A percentile compares a stretch with the other conserved stretches of the same genome.
phyloP scores from a whole-genome alignment of 2,888 invertebrate genomes.

The Torymus auratus region DNA sequence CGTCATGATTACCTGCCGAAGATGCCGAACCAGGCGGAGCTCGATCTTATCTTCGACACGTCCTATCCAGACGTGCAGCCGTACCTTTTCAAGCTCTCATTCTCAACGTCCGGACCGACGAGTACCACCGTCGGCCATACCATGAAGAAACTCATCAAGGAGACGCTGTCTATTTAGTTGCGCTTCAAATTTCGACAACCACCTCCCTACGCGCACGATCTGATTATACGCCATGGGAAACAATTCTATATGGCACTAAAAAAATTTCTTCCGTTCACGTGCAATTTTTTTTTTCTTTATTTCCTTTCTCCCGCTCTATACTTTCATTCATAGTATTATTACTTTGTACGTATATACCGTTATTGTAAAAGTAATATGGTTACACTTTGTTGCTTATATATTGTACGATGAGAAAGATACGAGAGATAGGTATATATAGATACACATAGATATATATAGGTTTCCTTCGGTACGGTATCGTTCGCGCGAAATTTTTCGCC shows the following conservation, averaged over 20 bases:
- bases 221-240: too few relatives aligned
- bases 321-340: not conserved
- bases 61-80: conserved; percentile 96
- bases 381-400: too few relatives aligned
- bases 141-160: conserved; percentile 92
- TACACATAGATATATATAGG: too few relatives aligned
- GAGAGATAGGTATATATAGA: too few relatives aligned
- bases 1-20: conserved; percentile 97
- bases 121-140: conserved; percentile 91
- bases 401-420: too few relatives aligned
- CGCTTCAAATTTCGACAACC: not conserved
- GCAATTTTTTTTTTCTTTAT: not conserved
- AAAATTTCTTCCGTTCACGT: not conserved
- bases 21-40: conserved; percentile 94
- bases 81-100: conserved; percentile 95
- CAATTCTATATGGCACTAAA: not conserved
- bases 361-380: too few relatives aligned
- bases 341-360: too few relatives aligned
- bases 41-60: conserved; percentile 96
- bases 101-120: conserved; percentile 87
- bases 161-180: conserved; percentile 71
- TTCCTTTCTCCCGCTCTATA: not conserved
- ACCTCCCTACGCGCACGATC: too few relatives aligned
- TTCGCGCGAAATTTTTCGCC: too few relatives aligned
- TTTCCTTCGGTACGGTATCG: too few relatives aligned